These are phyloP conservation scores for Drosophila oshimai DNA, from an alignment of 1,140 invertebrate species.

Conservation along the genomic window DNA sequence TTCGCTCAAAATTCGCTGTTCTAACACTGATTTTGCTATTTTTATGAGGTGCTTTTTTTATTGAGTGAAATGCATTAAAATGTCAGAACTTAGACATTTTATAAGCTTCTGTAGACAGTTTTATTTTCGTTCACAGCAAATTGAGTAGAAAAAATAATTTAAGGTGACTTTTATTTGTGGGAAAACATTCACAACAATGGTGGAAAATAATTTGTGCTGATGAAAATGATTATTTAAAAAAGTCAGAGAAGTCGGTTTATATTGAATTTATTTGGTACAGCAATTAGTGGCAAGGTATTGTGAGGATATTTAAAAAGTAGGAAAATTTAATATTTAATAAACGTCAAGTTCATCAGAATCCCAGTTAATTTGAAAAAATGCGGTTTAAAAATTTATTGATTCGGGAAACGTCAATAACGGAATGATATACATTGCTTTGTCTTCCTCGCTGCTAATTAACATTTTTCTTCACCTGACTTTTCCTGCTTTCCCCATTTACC, in stretches of 20 bases:
- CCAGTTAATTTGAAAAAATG: conserved; percentile 12
- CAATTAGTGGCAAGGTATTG: too few relatives aligned
- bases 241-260: neutral
- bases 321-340: too few relatives aligned
- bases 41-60: conserved; percentile 38
- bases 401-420: too few relatives aligned
- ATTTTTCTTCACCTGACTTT: conserved; percentile 66
- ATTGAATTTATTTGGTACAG: neutral
- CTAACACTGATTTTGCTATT: conserved; percentile 43
- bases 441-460: conserved; percentile 58
- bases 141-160: conserved; percentile 54
- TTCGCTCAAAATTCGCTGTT: conserved; percentile 46
- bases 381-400: too few relatives aligned
- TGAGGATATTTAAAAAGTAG: too few relatives aligned
- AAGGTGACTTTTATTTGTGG: conserved; percentile 14
- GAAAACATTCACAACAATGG: conserved; percentile 1
- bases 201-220: neutral
- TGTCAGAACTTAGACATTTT: conserved; percentile 41
- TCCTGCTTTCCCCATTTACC: neutral
- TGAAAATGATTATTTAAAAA: neutral
- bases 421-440: conserved; percentile 65
- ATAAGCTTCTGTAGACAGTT: too few relatives aligned
- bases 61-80: conserved; percentile 39
- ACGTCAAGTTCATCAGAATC: too few relatives aligned
- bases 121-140: conserved; percentile 13